Base-by-base conservation (phyloP, 2,113 vertebrate species). In the Labeo catla region DNA sequence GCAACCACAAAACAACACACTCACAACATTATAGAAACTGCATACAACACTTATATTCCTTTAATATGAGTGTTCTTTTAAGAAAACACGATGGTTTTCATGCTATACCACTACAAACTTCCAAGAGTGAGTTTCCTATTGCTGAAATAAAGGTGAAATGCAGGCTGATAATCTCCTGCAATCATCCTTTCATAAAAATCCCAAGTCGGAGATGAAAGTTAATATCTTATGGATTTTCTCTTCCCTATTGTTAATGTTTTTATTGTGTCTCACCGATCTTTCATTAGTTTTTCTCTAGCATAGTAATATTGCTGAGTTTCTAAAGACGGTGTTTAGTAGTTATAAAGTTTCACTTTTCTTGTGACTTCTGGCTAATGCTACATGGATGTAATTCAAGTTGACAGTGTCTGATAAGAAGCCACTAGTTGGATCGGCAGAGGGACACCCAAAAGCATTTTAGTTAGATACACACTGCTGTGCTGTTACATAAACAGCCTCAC, bases 301-400 rank as follows among this genome's bases (percentile, higher is more conserved):
- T 4, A 23, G 50, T 63, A 47, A 23, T 43, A 49, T 50, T 85
- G 36, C 45, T 65, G 83, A 80, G 66, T 23, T 61, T 73, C 74
- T 68, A 13, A 65, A 80, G 77, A 86, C n/a, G 45, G 19, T 84
- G 57, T 81, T 59, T 12, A 81, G 61, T 49, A 76, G 77, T 52
- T n/a, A 4, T 54, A 21, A 34, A 39, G 15, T 63, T 61, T 49
- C 10, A 36, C 16, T 47, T 86, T 88, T 84, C 54, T 43, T 39
- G 39, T 49, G 23, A 49, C 23, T 81, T 63, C 12, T 49, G 15
- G 3, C 8, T 49, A 34, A 61, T 59, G 36, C 39, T 34, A 50
- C 45, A 61, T 9, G 23, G 57, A 82, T 87, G 49, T 85, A 85
- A 89, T 59, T 23, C 13, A 82, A 85, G 73, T 59, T 87, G 88